A percentile compares a stretch with the other conserved stretches of the same genome.
These are phyloP conservation scores for Trematomus loennbergii DNA, from an alignment of 2,113 vertebrate genomes.

Conservation along the genomic window DNA sequence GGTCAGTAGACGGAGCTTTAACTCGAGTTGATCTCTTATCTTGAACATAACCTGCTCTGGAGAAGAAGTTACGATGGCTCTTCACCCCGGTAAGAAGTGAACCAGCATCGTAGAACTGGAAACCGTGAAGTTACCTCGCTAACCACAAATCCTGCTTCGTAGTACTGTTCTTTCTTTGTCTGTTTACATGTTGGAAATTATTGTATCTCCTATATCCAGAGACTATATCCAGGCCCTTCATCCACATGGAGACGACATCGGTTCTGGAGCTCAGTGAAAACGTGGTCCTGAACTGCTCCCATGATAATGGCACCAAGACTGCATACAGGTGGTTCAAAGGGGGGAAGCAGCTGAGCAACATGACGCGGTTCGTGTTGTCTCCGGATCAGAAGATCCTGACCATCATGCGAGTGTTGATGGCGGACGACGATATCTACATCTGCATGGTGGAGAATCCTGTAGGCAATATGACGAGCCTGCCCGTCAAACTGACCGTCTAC, in stretches of 20 bases:
- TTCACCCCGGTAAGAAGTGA: too few species aligned
- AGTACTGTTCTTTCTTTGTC: neutral
- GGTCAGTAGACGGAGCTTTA: too few species aligned
- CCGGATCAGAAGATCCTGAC: conserved; percentile 92
- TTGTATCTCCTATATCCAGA: conserved; percentile 77
- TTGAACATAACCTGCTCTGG: too few species aligned
- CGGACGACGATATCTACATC: conserved; percentile 91
- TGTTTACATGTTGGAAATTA: neutral
- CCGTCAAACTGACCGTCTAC: conserved; percentile 91
- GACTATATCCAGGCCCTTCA: conserved; percentile 89
- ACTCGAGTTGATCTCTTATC: too few species aligned
- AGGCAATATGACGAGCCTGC: conserved; percentile 88
- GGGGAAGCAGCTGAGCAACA: conserved; percentile 88
- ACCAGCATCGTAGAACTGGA: too few species aligned
- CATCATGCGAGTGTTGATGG: conserved; percentile 90
- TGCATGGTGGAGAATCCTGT: conserved; percentile 94
- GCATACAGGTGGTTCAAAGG: conserved; percentile 94
- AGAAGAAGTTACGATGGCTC: too few species aligned
- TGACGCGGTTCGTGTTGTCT: conserved; percentile 90
- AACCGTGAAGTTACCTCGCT: too few species aligned
- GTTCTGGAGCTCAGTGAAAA: conserved; percentile 94
- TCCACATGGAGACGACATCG: conserved; percentile 87
- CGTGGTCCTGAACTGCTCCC: conserved; percentile 92
- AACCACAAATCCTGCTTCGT: too few species aligned
- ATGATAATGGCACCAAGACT: conserved; percentile 92